Base-by-base conservation (phyloP, 2,797 vertebrate species). In the Sciurus vulgaris region DNA sequence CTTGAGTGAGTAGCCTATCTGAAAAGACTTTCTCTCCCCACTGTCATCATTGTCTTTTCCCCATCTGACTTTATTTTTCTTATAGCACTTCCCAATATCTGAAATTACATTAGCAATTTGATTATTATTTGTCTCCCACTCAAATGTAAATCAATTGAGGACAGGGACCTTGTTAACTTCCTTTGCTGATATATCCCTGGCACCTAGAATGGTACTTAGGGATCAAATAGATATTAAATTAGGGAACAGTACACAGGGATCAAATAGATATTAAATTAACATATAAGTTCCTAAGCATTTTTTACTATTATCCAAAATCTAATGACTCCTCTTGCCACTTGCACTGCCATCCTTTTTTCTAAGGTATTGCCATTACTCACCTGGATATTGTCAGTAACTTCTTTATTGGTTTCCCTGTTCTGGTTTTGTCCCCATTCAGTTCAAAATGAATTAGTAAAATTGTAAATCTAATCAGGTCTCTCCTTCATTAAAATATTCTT, bases 371-470 rank as follows among this genome's bases (percentile, higher is more conserved):
- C 84, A 67, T 84, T 70, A 67, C 26, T 93, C 7, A 81, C 77
- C 8, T 92, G 24, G 47, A 54, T 92, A 86, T 88, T 86, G 30
- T 85, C 44, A 86, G 22, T 56, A 70, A 38, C 18, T 79, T 89
- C 77, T 47, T 93, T 74, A 73, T 76, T 92, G n/a, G 12, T 74
- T 93, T 86, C n/a, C 41, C 13, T 85, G n/a, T 95, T 83, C 65
- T 93, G 44, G 6, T 18, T 67, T 95, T 92, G 56, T 33, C 11
- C 26, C 56, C 69, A 72, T 79, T 85, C 30, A 92, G 41, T 82
- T 93, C 69, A 84, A 56, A 89, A 77, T 72, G 38, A 93, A 86
- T 79, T 17, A 54, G 41, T 91, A 89, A 86, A 86, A 87, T 28
- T 78, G 10, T 70, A 86, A 82, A 63, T 96, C 5, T 83, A 5